A percentile compares a stretch with the other conserved stretches of the same genome.
Conservation (phyloP, 1,140 invertebrate genomes). For the Heliconius melpomene region DNA sequence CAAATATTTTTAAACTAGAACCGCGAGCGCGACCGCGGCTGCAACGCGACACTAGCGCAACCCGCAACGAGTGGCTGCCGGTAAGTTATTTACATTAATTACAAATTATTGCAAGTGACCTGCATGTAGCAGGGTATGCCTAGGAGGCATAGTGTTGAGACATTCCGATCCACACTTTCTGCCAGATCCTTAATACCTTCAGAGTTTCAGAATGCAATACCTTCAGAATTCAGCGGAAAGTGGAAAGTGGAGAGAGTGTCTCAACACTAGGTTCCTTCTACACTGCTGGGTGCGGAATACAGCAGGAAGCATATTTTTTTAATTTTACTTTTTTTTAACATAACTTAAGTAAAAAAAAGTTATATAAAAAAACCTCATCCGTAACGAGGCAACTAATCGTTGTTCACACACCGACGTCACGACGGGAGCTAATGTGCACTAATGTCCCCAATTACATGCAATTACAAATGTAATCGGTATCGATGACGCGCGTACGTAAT, state of each 20-base stretch:
- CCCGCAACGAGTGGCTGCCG: neutral
- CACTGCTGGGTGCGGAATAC: too few species aligned
- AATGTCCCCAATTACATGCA: constrained; percentile 43
- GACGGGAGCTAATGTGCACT: constrained; percentile 27
- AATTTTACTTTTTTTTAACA: too few species aligned
- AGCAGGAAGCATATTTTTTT: too few species aligned
- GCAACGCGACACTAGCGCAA: neutral
- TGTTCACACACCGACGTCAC: constrained; percentile 23
- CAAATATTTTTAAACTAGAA: constrained; percentile 2
- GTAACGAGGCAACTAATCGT: constrained; percentile 22
- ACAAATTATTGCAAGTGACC: neutral
- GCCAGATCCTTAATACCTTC: too few species aligned
- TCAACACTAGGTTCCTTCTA: too few species aligned
- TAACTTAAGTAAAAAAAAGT: neutral
- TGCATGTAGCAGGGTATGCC: too few species aligned
- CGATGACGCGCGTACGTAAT: constrained; percentile 33
- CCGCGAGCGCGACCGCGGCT: neutral
- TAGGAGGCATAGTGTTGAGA: too few species aligned
- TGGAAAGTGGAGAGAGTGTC: too few species aligned
- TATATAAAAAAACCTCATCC: neutral
- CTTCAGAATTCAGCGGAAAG: too few species aligned
- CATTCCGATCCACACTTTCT: too few species aligned
- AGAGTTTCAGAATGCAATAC: too few species aligned
- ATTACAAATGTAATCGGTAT: constrained; percentile 50
- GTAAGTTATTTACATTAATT: constrained; percentile 1